Evolutionary conservation across 2,888 invertebrate genomes (phyloP).

Genomic region (Omphaloscelis lunosa): DNA sequence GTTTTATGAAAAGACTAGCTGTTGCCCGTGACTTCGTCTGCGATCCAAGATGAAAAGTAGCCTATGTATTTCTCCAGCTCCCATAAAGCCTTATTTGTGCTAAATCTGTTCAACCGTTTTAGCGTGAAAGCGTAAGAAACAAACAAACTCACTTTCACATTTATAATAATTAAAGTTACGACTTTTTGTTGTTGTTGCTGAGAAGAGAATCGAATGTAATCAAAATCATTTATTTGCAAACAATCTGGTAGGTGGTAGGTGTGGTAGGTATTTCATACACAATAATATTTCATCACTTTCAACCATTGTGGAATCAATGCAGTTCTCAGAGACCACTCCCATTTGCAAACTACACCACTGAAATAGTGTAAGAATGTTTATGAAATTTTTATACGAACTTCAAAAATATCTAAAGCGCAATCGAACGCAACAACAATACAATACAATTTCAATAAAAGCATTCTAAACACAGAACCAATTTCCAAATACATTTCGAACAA

Average conservation of each 20-base stretch:
- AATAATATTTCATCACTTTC: background rate
- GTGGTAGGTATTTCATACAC: background rate
- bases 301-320: background rate
- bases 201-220: background rate
- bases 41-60: too few relatives aligned
- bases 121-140: too few relatives aligned
- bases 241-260: background rate
- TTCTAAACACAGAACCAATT: conserved; percentile 50
- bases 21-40: too few relatives aligned
- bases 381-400: background rate
- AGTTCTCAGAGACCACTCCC: background rate
- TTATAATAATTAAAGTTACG: too few relatives aligned
- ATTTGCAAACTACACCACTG: background rate
- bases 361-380: conserved; percentile 16
- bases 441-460: conserved; percentile 49
- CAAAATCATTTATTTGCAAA: background rate
- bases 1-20: background rate
- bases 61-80: too few relatives aligned
- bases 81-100: too few relatives aligned
- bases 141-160: too few relatives aligned
- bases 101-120: too few relatives aligned
- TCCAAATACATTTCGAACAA: conserved; percentile 43
- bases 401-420: conserved; percentile 18
- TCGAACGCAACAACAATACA: conserved; percentile 25
- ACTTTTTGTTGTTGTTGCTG: background rate